Base-by-base conservation (phyloP, 2,113 vertebrate species). In the Lagopus leucura region DNA sequence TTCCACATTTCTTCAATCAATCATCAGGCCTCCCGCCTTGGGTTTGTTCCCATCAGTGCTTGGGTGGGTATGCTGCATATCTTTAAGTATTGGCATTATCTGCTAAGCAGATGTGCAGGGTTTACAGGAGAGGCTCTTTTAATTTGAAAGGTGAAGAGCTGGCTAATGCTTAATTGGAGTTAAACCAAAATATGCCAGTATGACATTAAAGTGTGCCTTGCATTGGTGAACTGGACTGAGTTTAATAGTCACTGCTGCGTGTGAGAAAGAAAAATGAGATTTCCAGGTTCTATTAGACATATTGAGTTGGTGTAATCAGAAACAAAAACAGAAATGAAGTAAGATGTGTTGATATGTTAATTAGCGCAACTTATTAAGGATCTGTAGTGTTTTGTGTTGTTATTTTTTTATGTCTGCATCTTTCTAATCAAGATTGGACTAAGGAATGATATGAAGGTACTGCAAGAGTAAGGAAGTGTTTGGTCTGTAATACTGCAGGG, bases 391-490 rank as follows among this genome's bases (percentile, higher is more conserved):
- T 57, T 32, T 32, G 28, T 30, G 28, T 32, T 57, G 10, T 18
- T 30, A 6, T 63, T 61, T 70, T 64, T 28, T 14, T 16, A 2
- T 74, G 7, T 70, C 58, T 76, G 15, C 83, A 82, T 22, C 30
- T 65, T 86, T 61, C 13, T 74, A 64, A 55, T 50, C 58, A 88
- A 75, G 63, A 24, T 40, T 66, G 30, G 34, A 21, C 27, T 86
- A 64, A 52, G 54, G 58, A 72, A 40, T 45, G 16, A 24, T 55
- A 61, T 50, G 67, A 69, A 82, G 78, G 48, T 71, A 67, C 36
- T 78, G 19, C 32, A 90, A 72, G 38, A 88, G 64, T 63, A 76
- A 75, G 32, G 15, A 92, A 70, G 9, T 69, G 11, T 32, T 91
- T 89, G 52, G 25, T 43, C 57, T 71, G 28, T 34, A 55, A 84